phyloP scores from a whole-genome alignment of 1,140 invertebrate genomes.

The Drosophila ambigua region DNA sequence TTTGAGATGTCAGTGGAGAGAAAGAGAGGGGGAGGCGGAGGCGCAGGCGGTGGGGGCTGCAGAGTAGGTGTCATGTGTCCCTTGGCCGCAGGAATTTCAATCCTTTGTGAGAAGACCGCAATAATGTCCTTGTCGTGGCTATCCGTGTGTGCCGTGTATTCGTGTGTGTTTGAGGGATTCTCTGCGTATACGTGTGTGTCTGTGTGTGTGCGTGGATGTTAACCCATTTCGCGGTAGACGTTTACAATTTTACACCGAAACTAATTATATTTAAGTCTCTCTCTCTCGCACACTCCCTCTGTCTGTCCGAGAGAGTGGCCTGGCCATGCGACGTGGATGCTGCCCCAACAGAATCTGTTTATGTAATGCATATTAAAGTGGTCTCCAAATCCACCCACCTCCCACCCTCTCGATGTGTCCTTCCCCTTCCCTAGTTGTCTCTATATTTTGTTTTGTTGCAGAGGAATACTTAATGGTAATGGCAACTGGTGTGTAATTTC shows the following conservation, averaged over 20 bases:
- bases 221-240: constrained; percentile 59
- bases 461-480: constrained; percentile 30
- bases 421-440: neutral
- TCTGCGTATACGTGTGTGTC: constrained; percentile 1
- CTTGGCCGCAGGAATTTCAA: constrained; percentile 55
- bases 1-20: constrained; percentile 1
- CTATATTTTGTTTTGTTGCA: constrained; percentile 8
- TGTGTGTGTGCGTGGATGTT: constrained; percentile 19
- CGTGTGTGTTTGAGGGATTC: constrained; percentile 4
- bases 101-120: constrained; percentile 57
- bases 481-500: constrained; percentile 72
- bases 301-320: neutral
- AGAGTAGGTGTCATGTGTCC: constrained; percentile 8
- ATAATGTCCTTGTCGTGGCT: constrained; percentile 45
- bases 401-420: no score
- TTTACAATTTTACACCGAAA: constrained; percentile 77
- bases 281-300: neutral
- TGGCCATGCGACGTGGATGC: constrained; percentile 17
- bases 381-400: neutral
- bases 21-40: no score
- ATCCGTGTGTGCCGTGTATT: constrained; percentile 3
- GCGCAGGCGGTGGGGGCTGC: no score
- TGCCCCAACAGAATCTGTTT: constrained; percentile 70
- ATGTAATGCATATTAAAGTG: constrained; percentile 77
- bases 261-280: constrained; percentile 73